Percentiles rank a stretch among this genome's conserved stretches.
Evolutionary conservation across 2,113 vertebrate genomes (phyloP).

Genomic region (Ardeotis arabs): DNA sequence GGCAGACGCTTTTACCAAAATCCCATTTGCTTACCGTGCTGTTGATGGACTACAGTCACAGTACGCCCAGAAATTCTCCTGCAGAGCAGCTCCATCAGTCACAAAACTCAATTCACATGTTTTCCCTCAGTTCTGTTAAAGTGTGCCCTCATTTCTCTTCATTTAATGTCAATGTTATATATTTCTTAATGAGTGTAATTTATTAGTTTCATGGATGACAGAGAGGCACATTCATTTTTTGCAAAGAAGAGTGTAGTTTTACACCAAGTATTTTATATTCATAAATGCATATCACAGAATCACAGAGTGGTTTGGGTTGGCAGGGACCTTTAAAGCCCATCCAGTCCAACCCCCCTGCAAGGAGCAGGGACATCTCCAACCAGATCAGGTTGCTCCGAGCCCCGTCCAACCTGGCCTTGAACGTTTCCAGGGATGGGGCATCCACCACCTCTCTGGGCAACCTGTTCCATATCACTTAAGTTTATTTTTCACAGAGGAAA

Average conservation of each 20-base stretch:
- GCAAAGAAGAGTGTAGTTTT: background rate
- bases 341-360: too few relatives aligned
- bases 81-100: background rate
- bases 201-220: background rate
- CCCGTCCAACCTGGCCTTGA: too few relatives aligned
- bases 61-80: background rate
- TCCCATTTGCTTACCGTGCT: accelerated
- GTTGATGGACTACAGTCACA: background rate
- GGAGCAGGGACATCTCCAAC: too few relatives aligned
- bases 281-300: background rate
- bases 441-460: too few relatives aligned
- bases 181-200: background rate
- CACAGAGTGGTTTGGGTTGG: too few relatives aligned
- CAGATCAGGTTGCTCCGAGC: too few relatives aligned
- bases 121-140: background rate
- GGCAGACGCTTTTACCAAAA: background rate
- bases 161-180: background rate
- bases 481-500: background rate
- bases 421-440: too few relatives aligned
- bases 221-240: background rate
- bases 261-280: background rate
- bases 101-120: background rate
- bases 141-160: background rate
- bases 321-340: too few relatives aligned
- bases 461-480: background rate